Conservation (phyloP, 2,113 vertebrate genomes). For the Noturus placidus region DNA sequence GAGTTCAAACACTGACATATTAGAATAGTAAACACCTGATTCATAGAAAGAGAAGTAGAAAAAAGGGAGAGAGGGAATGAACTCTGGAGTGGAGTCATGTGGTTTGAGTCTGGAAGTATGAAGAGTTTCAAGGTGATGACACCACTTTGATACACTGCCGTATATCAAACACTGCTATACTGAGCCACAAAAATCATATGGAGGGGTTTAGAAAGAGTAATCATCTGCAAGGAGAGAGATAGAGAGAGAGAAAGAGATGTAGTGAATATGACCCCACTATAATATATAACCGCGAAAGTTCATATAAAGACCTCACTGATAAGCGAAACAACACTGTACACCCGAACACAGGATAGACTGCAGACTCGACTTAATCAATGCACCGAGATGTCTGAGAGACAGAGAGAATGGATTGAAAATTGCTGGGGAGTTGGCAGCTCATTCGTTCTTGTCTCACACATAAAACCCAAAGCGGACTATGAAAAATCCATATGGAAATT, state of each 20-base stretch:
- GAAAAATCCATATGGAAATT: slow-evolving; percentile 22
- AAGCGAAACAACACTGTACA: neutral
- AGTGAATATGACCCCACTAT: neutral
- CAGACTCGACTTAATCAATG: neutral
- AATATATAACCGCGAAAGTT: neutral
- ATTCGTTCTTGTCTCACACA: slow-evolving; percentile 24
- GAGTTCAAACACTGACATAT: neutral
- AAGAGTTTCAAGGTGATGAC: slow-evolving; percentile 1
- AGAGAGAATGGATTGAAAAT: slow-evolving; percentile 20
- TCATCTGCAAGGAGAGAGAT: slow-evolving; percentile 8
- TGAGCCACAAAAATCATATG: slow-evolving; percentile 6
- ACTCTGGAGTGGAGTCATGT: slow-evolving; percentile 11
- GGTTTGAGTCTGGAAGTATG: slow-evolving; percentile 5
- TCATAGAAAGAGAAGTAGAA: neutral
- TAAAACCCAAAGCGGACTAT: slow-evolving; percentile 19
- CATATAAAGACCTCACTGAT: neutral
- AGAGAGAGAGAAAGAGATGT: neutral
- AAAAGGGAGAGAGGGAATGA: neutral
- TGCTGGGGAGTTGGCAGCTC: slow-evolving; percentile 13
- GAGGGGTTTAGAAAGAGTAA: neutral
- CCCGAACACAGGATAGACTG: neutral
- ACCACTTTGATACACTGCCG: neutral
- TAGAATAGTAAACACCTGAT: neutral
- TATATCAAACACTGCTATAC: neutral
- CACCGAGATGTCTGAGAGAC: neutral